Percentiles rank a stretch among this genome's conserved stretches.
These are phyloP conservation scores for Scopus umbretta DNA, from an alignment of 2,113 vertebrate species.

Conservation along the genomic window DNA sequence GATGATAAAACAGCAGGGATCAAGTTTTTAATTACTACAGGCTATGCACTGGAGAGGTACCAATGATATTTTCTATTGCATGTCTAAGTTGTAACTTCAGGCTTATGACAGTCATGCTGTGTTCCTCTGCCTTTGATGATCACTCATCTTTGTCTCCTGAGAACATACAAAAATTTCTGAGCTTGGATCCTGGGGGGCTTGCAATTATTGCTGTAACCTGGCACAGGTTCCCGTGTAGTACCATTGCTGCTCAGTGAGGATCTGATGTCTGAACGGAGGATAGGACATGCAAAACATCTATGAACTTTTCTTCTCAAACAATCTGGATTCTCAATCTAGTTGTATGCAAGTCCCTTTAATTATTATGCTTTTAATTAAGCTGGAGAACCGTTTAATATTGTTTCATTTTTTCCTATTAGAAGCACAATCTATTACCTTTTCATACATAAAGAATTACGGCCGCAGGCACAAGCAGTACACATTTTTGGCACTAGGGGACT, in stretches of 20 bases:
- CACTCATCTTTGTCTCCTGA: conserved; percentile 83
- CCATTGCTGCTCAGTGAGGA: conserved; percentile 10
- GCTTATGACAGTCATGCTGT: conserved; percentile 94
- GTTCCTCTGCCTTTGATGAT: conserved; percentile 93
- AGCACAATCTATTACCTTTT: not conserved
- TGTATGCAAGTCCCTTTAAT: not conserved
- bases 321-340: not conserved
- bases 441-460: not conserved
- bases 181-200: conserved; percentile 70
- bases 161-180: conserved; percentile 84
- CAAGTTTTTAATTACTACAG: conserved; percentile 98
- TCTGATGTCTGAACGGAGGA: not conserved
- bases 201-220: conserved; percentile 75
- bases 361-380: conserved; percentile 23
- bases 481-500: not conserved
- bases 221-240: conserved; percentile 58
- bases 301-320: not conserved
- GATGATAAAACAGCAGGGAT: conserved; percentile 90
- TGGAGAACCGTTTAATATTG: not conserved
- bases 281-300: not conserved
- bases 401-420: conserved; percentile 12
- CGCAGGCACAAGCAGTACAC: not conserved
- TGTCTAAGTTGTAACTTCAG: conserved; percentile 95
- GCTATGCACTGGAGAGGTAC: conserved; percentile 84
- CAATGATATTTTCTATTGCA: conserved; percentile 84